phyloP scores from a whole-genome alignment of 2,113 vertebrate species.

The Dissostichus mawsoni region DNA sequence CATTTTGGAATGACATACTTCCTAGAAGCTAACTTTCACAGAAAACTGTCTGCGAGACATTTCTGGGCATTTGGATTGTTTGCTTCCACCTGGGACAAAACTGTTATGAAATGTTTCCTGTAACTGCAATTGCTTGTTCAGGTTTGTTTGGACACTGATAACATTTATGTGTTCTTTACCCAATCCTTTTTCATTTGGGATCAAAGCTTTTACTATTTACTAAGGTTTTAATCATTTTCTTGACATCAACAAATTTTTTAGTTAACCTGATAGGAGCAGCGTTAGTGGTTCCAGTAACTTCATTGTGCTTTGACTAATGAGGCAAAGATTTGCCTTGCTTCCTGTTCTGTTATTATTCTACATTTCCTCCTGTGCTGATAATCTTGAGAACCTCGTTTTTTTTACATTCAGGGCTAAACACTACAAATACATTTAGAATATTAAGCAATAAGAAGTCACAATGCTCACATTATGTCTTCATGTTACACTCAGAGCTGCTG shows the following conservation, averaged over 20 bases:
- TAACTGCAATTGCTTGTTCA: slow-evolving; percentile 57
- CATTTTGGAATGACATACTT: slow-evolving; percentile 57
- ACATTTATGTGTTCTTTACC: slow-evolving; percentile 38
- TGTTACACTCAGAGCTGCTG: background rate
- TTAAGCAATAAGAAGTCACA: background rate
- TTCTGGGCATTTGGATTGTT: slow-evolving; percentile 72
- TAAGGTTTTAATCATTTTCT: slow-evolving; percentile 16
- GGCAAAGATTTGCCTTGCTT: too few species aligned
- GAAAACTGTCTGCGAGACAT: slow-evolving; percentile 57
- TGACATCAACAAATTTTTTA: slow-evolving; percentile 3
- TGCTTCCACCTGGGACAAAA: slow-evolving; percentile 63
- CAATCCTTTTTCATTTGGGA: slow-evolving; percentile 5
- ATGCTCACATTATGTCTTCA: background rate
- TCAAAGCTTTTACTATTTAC: slow-evolving; percentile 18
- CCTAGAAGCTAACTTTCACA: slow-evolving; percentile 71
- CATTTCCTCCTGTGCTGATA: too few species aligned
- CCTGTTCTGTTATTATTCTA: background rate
- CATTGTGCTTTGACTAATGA: too few species aligned
- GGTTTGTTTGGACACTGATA: slow-evolving; percentile 73
- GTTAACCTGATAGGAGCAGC: background rate
- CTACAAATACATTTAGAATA: background rate
- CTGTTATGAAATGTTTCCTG: slow-evolving; percentile 65
- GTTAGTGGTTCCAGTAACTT: background rate
- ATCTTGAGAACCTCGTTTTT: background rate
- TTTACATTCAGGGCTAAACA: background rate